These are phyloP conservation scores for Stenichneumon culpator DNA, from an alignment of 2,888 invertebrate species.

Conservation along the genomic window DNA sequence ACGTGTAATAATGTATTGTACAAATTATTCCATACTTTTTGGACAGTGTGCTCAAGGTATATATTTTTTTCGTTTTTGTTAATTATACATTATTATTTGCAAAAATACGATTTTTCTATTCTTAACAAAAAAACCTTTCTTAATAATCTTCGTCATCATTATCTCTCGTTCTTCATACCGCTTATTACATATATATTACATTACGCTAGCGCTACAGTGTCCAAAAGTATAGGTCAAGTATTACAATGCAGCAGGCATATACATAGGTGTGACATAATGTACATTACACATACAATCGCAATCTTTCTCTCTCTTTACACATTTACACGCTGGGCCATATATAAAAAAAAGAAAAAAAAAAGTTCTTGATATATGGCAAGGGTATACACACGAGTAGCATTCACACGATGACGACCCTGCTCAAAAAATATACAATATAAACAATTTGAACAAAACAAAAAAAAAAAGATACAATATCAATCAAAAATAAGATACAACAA, in stretches of 20 bases:
- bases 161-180: constrained; percentile 7
- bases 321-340: constrained; percentile 33
- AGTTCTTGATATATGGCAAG: constrained; percentile 42
- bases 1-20: constrained; percentile 82
- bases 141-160: constrained; percentile 20
- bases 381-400: constrained; percentile 28
- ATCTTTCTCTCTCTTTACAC: constrained; percentile 34
- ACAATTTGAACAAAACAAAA: constrained; percentile 10
- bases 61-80: constrained; percentile 68
- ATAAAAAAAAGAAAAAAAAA: neutral
- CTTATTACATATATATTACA: constrained; percentile 70
- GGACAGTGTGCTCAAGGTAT: constrained; percentile 80
- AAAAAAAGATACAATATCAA: constrained; percentile 21
- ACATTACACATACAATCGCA: constrained; percentile 53
- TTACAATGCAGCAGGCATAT: constrained; percentile 78
- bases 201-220: constrained; percentile 79
- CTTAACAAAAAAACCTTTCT: constrained; percentile 69
- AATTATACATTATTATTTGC: constrained; percentile 74
- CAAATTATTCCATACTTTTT: constrained; percentile 83
- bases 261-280: constrained; percentile 67
- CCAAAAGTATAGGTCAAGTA: constrained; percentile 83
- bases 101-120: constrained; percentile 81
- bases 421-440: constrained; percentile 29
- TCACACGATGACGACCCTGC: constrained; percentile 55
- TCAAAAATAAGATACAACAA: constrained; percentile 13